These are phyloP conservation scores for Muraenolepis orangiensis DNA, from an alignment of 2,797 vertebrate species.

Conservation along the genomic window DNA sequence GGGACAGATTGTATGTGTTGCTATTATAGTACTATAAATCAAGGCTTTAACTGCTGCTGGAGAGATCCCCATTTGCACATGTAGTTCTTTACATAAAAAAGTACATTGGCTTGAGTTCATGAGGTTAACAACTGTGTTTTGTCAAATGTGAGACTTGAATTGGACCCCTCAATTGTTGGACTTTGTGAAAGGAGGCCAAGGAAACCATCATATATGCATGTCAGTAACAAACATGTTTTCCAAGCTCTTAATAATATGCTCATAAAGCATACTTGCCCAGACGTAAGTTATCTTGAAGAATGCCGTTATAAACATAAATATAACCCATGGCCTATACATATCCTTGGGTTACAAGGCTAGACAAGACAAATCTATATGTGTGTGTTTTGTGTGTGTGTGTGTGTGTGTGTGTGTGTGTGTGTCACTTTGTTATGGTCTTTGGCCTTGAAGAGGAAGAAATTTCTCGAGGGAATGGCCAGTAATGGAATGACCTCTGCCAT, in stretches of 20 bases:
- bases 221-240: neutral
- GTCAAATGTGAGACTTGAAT: neutral
- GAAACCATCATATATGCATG: neutral
- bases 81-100: neutral
- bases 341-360: conserved; percentile 1
- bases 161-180: neutral
- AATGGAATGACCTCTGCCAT: conserved; percentile 25
- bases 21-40: neutral
- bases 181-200: neutral
- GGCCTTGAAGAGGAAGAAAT: conserved; percentile 39
- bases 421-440: conserved; percentile 30
- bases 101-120: neutral
- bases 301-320: neutral
- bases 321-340: neutral
- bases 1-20: neutral
- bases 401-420: neutral
- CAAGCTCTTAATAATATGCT: neutral
- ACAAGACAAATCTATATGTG: neutral
- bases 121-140: neutral
- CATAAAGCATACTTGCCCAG: neutral
- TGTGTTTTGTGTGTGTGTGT: neutral
- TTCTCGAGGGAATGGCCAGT: conserved; percentile 35
- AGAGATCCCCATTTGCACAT: neutral
- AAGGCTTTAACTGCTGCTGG: neutral
- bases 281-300: neutral